phyloP scores from a whole-genome alignment of 2,113 vertebrate genomes.

The Nerophis ophidion region DNA sequence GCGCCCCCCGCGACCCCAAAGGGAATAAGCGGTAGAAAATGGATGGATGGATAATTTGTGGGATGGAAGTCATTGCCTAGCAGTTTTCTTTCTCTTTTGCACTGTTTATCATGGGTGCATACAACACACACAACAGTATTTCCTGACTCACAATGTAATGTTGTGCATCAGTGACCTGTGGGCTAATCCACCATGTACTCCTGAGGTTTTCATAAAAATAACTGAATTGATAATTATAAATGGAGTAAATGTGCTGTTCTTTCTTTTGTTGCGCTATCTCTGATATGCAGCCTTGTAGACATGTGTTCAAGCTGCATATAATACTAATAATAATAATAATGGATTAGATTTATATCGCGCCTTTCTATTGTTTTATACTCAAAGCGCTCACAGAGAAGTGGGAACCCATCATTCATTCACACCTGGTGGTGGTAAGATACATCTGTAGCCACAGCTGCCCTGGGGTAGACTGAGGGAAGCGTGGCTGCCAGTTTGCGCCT shows the following conservation, averaged over 20 bases:
- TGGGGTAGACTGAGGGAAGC: too few species aligned
- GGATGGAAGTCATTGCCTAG: conserved; percentile 3
- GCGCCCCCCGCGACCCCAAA: too few species aligned
- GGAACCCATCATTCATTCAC: too few species aligned
- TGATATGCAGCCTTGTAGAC: conserved; percentile 55
- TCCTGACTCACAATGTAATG: conserved; percentile 3
- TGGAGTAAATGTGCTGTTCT: conserved; percentile 58
- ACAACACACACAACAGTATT: not conserved
- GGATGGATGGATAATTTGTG: too few species aligned
- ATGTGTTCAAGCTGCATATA: conserved; percentile 18
- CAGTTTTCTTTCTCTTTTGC: conserved; percentile 18
- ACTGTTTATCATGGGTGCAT: conserved; percentile 11
- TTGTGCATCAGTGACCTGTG: conserved; percentile 42
- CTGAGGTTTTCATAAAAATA: conserved; percentile 58
- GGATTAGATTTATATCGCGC: too few species aligned
- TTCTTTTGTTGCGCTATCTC: conserved; percentile 67
- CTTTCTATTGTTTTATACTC: too few species aligned
- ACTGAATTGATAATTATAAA: conserved; percentile 63
- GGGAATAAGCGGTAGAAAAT: too few species aligned
- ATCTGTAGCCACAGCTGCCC: too few species aligned
- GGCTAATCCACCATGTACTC: conserved; percentile 33
- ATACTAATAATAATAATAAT: too few species aligned
- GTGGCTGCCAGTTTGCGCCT: too few species aligned
- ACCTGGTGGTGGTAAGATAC: too few species aligned
- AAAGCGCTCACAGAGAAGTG: too few species aligned